Evolutionary conservation across 2,888 invertebrate genomes (phyloP), one percentile per base, ranked within the genome.

Genomic region (Dichetophora obliterata): DNA sequence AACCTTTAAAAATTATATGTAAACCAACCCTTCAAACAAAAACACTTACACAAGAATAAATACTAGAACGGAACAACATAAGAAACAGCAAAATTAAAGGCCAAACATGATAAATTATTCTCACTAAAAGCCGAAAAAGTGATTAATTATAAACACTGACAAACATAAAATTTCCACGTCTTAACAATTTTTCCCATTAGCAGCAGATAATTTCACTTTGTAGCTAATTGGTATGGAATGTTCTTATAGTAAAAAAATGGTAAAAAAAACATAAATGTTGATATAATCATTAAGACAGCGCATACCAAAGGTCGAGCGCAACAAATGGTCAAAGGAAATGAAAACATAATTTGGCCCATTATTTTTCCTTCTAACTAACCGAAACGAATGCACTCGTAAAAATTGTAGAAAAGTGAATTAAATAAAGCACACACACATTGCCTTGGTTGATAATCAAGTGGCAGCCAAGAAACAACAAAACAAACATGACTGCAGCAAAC

Each of bases 111-210:
- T 74, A 74, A 57, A 74, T 74, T 50, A 59, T 74, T 50, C 65
- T 74, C 14, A 74, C 73, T 65, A 74, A 63, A 65, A 65, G 63
- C 63, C 27, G 27, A 19, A 50, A 61, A 85, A 82, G 85, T 85
- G 85, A 85, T 85, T 85, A 85, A 85, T 85, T 85, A 85, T 85
- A 85, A 85, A 85, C 83, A 83, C 84, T 85, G 84, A 85, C 84
- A 85, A 85, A 85, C 84, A 85, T 82, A 85, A 85, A 84, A 84
- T 85, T 85, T 84, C 63, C 48, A 24, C 48, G n/a, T 24, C 50
- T 63, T 73, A 73, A 50, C 48, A 65, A 50, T 52, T 74, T 43
- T 43, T 27, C 65, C 73, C 73, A 74, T 74, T 74, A 74, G 73
- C 73, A 65, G 52, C 19, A 74, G 73, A 74, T 74, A 74, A 74